A percentile compares a stretch with the other conserved stretches of the same genome.
phyloP scores from a whole-genome alignment of 2,888 invertebrate genomes.

The Papilio elwesi region DNA sequence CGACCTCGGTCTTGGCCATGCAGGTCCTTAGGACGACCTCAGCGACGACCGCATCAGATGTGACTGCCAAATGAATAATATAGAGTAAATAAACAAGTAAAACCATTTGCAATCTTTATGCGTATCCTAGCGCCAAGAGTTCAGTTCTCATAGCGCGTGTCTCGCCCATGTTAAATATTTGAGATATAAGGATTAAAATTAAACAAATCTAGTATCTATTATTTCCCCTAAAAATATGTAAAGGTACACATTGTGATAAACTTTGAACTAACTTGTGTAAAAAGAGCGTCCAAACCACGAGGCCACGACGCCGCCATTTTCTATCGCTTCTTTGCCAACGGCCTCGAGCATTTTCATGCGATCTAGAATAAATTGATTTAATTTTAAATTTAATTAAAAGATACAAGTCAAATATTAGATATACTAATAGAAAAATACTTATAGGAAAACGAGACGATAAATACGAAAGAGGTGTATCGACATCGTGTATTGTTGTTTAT shows the following conservation, averaged over 20 bases:
- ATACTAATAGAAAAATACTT: too few species aligned
- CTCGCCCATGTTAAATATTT: too few species aligned
- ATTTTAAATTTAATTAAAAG: too few species aligned
- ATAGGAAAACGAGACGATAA: too few species aligned
- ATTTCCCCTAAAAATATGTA: not conserved
- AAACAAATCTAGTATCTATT: too few species aligned
- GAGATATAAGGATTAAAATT: too few species aligned
- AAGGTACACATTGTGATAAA: not conserved
- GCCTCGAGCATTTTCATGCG: conserved; percentile 5
- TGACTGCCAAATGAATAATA: not conserved
- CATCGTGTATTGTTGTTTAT: too few species aligned
- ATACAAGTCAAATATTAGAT: too few species aligned
- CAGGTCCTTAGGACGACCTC: not conserved
- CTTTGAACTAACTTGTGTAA: conserved; percentile 17
- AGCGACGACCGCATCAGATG: not conserved
- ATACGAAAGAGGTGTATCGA: too few species aligned
- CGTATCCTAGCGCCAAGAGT: too few species aligned
- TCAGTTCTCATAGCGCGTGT: too few species aligned
- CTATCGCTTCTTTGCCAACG: conserved; percentile 5
- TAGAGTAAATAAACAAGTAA: not conserved
- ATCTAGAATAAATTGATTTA: not conserved
- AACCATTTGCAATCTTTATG: too few species aligned
- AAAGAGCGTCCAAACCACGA: conserved; percentile 6
- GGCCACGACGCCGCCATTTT: conserved; percentile 18
- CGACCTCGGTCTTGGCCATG: not conserved